Evolutionary conservation across 2,113 vertebrate species (phyloP).

Genomic region (Sialia sialis): DNA sequence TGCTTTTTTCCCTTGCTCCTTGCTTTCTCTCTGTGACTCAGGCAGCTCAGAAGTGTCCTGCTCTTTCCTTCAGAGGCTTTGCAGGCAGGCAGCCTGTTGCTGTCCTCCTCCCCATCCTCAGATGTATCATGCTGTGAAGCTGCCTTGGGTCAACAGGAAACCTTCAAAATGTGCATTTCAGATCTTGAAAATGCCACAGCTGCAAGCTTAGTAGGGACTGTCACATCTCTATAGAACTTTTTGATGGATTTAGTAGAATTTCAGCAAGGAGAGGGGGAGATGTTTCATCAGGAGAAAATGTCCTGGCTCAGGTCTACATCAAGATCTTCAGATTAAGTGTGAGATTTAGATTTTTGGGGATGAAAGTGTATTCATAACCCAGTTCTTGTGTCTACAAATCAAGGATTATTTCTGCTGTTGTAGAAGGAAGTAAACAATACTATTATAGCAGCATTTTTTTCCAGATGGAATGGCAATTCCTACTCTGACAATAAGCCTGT

Average conservation of each 20-base stretch:
- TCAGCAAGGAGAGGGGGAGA: background rate
- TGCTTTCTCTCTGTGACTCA: background rate
- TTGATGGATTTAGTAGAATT: background rate
- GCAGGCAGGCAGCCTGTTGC: background rate
- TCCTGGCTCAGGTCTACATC: background rate
- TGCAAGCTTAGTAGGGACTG: background rate
- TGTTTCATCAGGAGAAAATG: background rate
- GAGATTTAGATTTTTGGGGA: background rate
- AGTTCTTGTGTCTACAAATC: background rate
- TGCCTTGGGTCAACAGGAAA: slow-evolving; percentile 34
- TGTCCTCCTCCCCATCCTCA: background rate
- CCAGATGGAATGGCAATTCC: background rate
- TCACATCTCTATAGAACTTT: background rate
- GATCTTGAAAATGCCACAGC: background rate
- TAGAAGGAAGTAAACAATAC: background rate
- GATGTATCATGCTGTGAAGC: background rate
- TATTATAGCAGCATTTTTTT: background rate
- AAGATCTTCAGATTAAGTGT: background rate
- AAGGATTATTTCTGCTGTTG: background rate
- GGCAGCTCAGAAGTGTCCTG: background rate
- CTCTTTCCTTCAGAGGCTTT: background rate
- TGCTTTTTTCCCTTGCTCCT: background rate
- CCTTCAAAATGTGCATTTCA: background rate
- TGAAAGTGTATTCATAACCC: background rate
- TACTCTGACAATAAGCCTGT: background rate